These are phyloP conservation scores for Troides oblongomaculatus DNA, from an alignment of 2,888 invertebrate species.

Conservation along the genomic window DNA sequence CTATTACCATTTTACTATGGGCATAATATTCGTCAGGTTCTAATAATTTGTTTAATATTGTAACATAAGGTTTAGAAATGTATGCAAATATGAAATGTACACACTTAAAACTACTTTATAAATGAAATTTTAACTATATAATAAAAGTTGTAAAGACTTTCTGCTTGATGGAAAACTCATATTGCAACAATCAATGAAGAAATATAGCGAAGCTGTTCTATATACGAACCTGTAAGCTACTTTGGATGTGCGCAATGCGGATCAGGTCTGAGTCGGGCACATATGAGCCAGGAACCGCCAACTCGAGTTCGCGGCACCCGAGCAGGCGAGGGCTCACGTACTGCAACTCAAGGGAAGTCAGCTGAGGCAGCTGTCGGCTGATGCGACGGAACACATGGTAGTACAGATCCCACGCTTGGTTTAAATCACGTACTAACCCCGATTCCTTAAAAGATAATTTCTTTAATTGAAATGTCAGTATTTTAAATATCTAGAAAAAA, in stretches of 20 bases:
- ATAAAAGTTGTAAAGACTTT: too few species aligned
- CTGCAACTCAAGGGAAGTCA: conserved; percentile 94
- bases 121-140: too few species aligned
- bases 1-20: too few species aligned
- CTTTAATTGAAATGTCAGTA: not conserved
- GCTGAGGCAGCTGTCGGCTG: conserved; percentile 94
- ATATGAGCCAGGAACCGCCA: conserved; percentile 99
- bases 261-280: conserved; percentile 94
- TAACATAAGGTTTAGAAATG: too few species aligned
- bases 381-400: conserved; percentile 99
- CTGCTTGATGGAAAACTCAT: too few species aligned
- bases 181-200: not conserved
- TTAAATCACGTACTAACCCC: conserved; percentile 93
- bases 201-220: not conserved
- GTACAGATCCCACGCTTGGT: conserved; percentile 99
- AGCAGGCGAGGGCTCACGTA: conserved; percentile 97
- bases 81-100: too few species aligned
- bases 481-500: too few species aligned
- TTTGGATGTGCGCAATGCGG: conserved; percentile 93
- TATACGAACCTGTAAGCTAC: conserved; percentile 87
- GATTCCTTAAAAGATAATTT: conserved; percentile 77
- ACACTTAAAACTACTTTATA: too few species aligned
- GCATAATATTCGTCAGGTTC: too few species aligned
- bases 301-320: conserved; percentile 93
- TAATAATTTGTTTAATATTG: too few species aligned